Conservation (phyloP, 2,888 invertebrate species). For the Drosophila longiperda region DNA sequence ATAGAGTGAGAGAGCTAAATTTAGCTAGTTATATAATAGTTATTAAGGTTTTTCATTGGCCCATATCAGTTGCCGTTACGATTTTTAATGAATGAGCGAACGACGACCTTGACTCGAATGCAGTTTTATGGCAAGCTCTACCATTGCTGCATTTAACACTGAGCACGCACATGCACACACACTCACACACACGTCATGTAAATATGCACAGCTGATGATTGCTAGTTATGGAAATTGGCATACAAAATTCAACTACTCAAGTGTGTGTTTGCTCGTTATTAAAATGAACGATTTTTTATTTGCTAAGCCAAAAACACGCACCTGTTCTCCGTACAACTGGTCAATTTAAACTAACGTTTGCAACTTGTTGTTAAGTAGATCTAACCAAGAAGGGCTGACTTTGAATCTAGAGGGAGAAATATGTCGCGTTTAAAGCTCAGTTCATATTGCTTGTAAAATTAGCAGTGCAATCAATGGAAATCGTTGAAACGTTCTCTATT, state of each 20-base stretch:
- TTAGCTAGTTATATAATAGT: slow-evolving; percentile 32
- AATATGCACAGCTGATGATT: slow-evolving; percentile 74
- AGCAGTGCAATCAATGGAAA: slow-evolving; percentile 19
- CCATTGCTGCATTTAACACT: slow-evolving; percentile 37
- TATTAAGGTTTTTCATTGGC: slow-evolving; percentile 9
- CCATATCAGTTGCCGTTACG: slow-evolving; percentile 26
- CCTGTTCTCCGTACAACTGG: slow-evolving; percentile 46
- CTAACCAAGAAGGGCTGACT: slow-evolving; percentile 29
- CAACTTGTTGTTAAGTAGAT: slow-evolving; percentile 17
- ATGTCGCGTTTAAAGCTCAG: slow-evolving; percentile 1
- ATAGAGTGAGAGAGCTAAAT: background rate
- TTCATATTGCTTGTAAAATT: slow-evolving; percentile 18
- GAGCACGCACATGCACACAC: slow-evolving; percentile 29
- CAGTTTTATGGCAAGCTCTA: slow-evolving; percentile 44
- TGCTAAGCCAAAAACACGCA: slow-evolving; percentile 48
- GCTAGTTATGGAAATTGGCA: slow-evolving; percentile 53
- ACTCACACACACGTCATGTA: slow-evolving; percentile 30
- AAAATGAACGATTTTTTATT: slow-evolving; percentile 14
- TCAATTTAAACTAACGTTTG: slow-evolving; percentile 51
- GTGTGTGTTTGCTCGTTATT: background rate
- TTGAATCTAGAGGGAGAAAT: background rate
- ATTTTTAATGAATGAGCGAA: slow-evolving; percentile 44
- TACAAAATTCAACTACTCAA: slow-evolving; percentile 14
- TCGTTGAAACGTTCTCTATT: background rate
- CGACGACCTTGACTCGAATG: slow-evolving; percentile 65